Percentiles rank a stretch among this genome's conserved stretches.
Evolutionary conservation across 2,113 vertebrate species (phyloP).

Genomic region (Scopus umbretta): DNA sequence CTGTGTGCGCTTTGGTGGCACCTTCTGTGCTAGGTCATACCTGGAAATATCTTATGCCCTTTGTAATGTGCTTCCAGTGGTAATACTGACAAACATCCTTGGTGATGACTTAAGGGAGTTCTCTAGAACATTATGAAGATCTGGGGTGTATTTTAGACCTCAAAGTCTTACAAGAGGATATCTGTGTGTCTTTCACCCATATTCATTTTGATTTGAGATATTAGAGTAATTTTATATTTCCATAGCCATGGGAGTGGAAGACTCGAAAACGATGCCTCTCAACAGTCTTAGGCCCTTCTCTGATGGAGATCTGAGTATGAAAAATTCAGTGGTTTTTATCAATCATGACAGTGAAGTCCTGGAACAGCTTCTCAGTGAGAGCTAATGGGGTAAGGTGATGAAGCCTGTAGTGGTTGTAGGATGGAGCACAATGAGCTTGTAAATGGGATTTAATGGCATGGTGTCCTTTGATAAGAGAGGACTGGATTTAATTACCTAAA

Average conservation of each 20-base stretch:
- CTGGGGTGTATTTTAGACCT: neutral
- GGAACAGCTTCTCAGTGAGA: neutral
- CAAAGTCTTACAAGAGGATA: neutral
- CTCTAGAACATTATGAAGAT: neutral
- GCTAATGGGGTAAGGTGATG: neutral
- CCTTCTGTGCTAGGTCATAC: neutral
- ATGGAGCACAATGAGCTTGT: neutral
- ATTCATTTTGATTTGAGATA: neutral
- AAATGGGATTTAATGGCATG: neutral
- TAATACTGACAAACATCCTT: neutral
- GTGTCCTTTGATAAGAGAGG: neutral
- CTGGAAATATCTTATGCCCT: neutral
- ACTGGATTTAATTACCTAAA: neutral
- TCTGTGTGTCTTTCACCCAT: neutral
- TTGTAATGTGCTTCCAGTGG: neutral
- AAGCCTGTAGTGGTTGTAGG: neutral
- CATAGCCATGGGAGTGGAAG: neutral
- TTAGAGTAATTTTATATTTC: neutral
- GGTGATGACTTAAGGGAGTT: neutral
- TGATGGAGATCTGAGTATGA: neutral
- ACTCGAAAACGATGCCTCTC: neutral
- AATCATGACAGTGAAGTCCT: neutral
- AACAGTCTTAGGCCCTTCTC: neutral
- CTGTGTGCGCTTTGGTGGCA: accelerated
- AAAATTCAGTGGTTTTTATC: no score